Base-by-base conservation (phyloP, 2,888 invertebrate species). In the Troides helena region DNA sequence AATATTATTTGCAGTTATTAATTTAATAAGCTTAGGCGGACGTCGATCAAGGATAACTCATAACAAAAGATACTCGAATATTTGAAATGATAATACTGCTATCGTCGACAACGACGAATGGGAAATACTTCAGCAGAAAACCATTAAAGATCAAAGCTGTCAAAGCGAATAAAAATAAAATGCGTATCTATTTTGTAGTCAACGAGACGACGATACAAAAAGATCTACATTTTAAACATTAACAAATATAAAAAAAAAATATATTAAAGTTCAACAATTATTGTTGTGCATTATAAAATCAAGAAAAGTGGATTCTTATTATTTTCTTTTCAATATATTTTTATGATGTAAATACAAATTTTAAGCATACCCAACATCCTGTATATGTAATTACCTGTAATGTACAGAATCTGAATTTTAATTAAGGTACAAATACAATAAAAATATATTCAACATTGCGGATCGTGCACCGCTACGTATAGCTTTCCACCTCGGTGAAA, bases 131-230 rank as follows among this genome's bases (percentile, higher is more conserved):
- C 77, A 80, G 77, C 60, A 77, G 74, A 81, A 81, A 79, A 79
- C 75, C 78, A 80, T 84, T 82, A 73, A 80, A 84, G 80, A 87
- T 87, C 82, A 85, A 88, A 87, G 83, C 80, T 76, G 80, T 85
- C 78, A 78, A 80, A 79, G 79, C 78, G 81, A 83, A 84, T 85
- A 82, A 82, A 81, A 79, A 71, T 71, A 68, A 76, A 63, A 72
- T 81, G 77, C 79, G 79, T 77, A 76, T 78, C 81, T 80, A 75
- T 80, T 81, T 81, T 67, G 77, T 82, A 75, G 79, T 82, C 77
- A 72, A 74, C 74, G 74, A 77, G 73, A 73, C 72, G 73, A 73
- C 72, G 74, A 74, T 78, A 53, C n/a, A 53, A 53, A 53, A 6
- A 18, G n/a, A 53, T 53, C n/a, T 53, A 53, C n/a, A 53, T 46